Evolutionary conservation across 2,888 invertebrate genomes (phyloP), one percentile per base, ranked within the genome.

Genomic region (Ypsolopha sequella): DNA sequence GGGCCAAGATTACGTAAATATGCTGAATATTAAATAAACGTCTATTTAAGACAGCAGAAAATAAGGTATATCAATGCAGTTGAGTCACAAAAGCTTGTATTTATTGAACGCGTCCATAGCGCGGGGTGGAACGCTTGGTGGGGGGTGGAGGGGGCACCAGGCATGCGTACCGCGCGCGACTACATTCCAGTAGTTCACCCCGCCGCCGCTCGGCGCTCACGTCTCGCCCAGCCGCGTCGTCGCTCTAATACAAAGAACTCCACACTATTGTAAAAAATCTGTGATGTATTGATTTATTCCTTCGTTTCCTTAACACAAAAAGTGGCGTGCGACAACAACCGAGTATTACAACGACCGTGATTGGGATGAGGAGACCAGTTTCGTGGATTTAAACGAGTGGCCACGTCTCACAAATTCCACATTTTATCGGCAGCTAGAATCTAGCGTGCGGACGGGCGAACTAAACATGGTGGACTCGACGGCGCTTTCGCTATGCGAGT

Each of bases 251-350:
- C 86, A 86, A 86, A 87, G 86, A 81, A 84, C 81, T 76, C 76
- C 77, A 75, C 73, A 75, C 74, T 77, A 80, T 80, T 82, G 77
- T 80, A 82, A 85, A 85, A 81, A 85, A 84, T 79, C 80, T 78
- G 81, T 86, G 82, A 86, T 86, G 85, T 87, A 87, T 87, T 84
- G 87, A 87, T 87, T 87, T 80, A 85, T 85, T 81, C 66, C 73
- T 70, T 70, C 78, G 70, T 70, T 78, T 76, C 72, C 69, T 66
- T 68, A 71, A 72, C 70, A 68, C 63, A 63, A 66, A 72, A 68
- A 67, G 61, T 60, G 57, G 53, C 61, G 61, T 62, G 56, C 58
- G 59, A 57, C 60, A 57, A 55, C 60, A 56, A 61, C 62, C 56
- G 64, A 58, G 65, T 60, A 60, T 58, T 60, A 63, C 58, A 24